phyloP scores from a whole-genome alignment of 2,888 invertebrate species.

The Chydorus sphaericus region DNA sequence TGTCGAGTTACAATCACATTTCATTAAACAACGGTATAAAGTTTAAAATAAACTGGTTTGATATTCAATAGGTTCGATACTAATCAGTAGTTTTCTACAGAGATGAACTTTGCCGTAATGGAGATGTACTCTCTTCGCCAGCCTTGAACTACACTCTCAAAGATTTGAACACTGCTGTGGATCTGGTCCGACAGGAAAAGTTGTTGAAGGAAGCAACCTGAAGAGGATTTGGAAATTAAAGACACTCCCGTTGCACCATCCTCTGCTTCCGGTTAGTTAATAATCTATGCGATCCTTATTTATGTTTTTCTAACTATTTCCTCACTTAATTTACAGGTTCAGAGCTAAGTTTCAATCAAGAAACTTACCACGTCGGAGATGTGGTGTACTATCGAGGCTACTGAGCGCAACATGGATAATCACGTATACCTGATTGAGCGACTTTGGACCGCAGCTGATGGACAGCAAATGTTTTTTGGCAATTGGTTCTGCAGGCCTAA shows the following conservation, averaged over 20 bases:
- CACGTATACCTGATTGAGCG: slow-evolving; percentile 76
- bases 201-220: slow-evolving; percentile 56
- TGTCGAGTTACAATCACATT: slow-evolving; percentile 79
- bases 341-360: slow-evolving; percentile 52
- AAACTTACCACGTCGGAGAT: slow-evolving; percentile 66
- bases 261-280: not conserved
- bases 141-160: slow-evolving; percentile 66
- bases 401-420: slow-evolving; percentile 48
- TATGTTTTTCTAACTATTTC: not conserved
- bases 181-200: slow-evolving; percentile 59
- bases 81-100: slow-evolving; percentile 23
- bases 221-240: slow-evolving; percentile 44
- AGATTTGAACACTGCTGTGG: slow-evolving; percentile 58
- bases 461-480: slow-evolving; percentile 78
- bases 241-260: slow-evolving; percentile 15
- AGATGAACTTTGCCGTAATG: slow-evolving; percentile 57
- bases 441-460: slow-evolving; percentile 68
- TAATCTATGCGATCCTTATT: not conserved
- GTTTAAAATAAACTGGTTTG: not conserved
- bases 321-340: slow-evolving; percentile 5
- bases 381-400: slow-evolving; percentile 77
- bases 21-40: slow-evolving; percentile 42
- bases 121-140: slow-evolving; percentile 66
- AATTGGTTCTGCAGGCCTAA: slow-evolving; percentile 80
- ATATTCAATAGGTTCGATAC: not conserved